phyloP scores from a whole-genome alignment of 2,888 invertebrate genomes.

The Esperia sulphurella region DNA sequence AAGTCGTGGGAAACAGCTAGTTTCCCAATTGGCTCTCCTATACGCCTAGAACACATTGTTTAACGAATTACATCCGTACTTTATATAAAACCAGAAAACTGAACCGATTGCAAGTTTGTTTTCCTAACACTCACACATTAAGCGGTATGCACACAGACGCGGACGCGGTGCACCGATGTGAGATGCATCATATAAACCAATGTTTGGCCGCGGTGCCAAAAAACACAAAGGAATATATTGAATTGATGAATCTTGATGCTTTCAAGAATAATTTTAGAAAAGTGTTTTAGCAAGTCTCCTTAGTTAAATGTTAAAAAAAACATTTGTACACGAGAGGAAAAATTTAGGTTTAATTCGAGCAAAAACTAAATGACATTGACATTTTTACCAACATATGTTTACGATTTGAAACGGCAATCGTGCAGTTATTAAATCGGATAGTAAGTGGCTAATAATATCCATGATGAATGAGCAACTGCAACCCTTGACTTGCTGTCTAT shows the following conservation, averaged over 20 bases:
- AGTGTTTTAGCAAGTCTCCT: not conserved
- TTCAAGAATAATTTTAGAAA: conserved; percentile 17
- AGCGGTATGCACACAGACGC: not conserved
- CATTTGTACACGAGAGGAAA: too few relatives aligned
- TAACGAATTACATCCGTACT: not conserved
- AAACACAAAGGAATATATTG: conserved; percentile 58
- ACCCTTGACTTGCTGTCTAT: too few relatives aligned
- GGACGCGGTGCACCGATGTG: conserved; percentile 14
- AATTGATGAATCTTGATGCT: conserved; percentile 47
- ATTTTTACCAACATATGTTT: too few relatives aligned
- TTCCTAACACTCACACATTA: conserved; percentile 20
- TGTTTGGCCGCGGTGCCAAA: conserved; percentile 75
- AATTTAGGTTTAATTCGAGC: too few relatives aligned
- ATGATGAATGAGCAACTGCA: too few relatives aligned
- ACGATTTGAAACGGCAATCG: too few relatives aligned
- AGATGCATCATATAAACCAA: conserved; percentile 67
- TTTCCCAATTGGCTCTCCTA: too few relatives aligned
- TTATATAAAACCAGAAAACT: not conserved
- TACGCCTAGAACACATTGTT: too few relatives aligned
- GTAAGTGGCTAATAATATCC: too few relatives aligned
- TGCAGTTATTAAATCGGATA: too few relatives aligned
- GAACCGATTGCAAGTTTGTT: conserved; percentile 22
- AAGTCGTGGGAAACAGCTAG: too few relatives aligned
- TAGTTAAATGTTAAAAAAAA: not conserved
- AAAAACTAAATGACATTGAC: too few relatives aligned